phyloP scores from a whole-genome alignment of 2,797 vertebrate species.

The Coccyzus lansbergi region DNA sequence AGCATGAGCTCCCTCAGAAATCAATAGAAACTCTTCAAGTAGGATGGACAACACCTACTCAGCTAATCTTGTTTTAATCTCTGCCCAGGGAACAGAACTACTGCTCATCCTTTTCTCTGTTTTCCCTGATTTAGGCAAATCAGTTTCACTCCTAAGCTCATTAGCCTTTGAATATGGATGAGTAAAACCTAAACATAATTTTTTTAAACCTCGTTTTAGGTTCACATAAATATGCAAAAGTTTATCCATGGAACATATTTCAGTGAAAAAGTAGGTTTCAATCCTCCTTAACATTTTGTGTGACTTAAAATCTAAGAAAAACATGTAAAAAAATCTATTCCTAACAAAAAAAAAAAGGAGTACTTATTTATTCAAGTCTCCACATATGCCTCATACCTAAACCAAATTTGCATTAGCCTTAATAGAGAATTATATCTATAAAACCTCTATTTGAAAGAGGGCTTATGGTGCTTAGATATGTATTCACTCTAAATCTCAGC shows the following conservation, averaged over 20 bases:
- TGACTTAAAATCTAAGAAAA: neutral
- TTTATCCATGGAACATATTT: neutral
- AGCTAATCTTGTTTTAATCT: constrained; percentile 5
- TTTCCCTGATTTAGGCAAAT: neutral
- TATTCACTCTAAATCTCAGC: neutral
- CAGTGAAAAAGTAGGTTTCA: neutral
- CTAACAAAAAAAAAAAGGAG: neutral
- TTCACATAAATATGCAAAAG: neutral
- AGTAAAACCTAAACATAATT: neutral
- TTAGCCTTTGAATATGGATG: neutral
- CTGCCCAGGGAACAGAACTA: neutral
- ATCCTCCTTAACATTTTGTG: neutral
- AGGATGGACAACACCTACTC: neutral
- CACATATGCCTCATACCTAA: neutral
- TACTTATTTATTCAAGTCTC: neutral
- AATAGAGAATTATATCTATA: neutral
- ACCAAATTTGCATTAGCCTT: neutral
- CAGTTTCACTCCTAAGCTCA: neutral
- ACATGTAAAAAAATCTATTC: neutral
- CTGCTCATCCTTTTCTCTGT: neutral
- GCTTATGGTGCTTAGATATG: neutral
- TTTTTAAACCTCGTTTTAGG: neutral
- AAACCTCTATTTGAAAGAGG: neutral
- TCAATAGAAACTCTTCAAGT: neutral
- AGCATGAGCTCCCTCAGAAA: neutral